Evolutionary conservation across 1,140 invertebrate genomes (phyloP), one percentile per base, ranked within the genome.

Genomic region (Temnothorax longispinosus): DNA sequence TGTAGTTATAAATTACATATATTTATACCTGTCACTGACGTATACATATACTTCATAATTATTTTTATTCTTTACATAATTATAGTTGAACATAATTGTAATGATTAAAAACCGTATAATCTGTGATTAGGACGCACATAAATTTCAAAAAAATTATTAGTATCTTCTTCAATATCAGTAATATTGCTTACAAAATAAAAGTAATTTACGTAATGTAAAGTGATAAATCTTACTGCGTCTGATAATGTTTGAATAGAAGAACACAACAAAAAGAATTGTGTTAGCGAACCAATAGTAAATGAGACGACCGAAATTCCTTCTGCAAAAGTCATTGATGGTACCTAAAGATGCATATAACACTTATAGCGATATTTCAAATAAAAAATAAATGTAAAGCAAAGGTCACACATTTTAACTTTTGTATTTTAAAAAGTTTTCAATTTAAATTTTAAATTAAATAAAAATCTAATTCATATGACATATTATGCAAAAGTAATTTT

Each of bases 221-320:
- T 27, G 21, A 54, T 5, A 47, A 50, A 44, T 15, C 74, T 89
- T 85, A 92, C 92, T 86, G 91, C 85, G 11, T 92, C 92, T 32
- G 89, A 41, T 60, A 92, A 75, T 7, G 86, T 67, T 76, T 92
- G 91, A 18, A 91, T 67, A 1, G 72, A 92, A 13, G 67, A 91
- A 64, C 92, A 92, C 0, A 92, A 32, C n/a, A 92, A 56, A 32
- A 89, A 92, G 2, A 92, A 81, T 76, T 92, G 91, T 8, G 69
- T 77, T 32, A 91, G 5, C 1, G 88, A 77, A 21, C 85, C 90
- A 3, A 72, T 5, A 13, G 86, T 13, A 58, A 89, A 90, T 2
- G 65, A 38, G 10, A 86, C 4, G n/a, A 88, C 5, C 1, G 88
- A 21, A 35, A 13, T 65, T 77, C 60, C 87, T n/a, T 86, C 75